A percentile compares a stretch with the other conserved stretches of the same genome.
These are phyloP conservation scores for Pedicia rivosa DNA, from an alignment of 2,888 invertebrate genomes.

Conservation along the genomic window DNA sequence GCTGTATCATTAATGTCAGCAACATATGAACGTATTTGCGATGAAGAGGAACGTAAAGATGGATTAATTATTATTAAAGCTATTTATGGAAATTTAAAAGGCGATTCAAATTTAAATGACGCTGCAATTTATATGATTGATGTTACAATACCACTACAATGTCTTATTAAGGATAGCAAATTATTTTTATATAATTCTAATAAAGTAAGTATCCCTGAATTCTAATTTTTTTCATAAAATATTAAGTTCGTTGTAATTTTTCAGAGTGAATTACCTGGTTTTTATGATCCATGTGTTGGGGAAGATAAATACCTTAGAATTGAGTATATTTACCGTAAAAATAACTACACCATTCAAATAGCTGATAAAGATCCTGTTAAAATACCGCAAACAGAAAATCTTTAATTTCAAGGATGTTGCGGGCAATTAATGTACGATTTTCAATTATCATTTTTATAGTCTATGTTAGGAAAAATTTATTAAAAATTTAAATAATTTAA, in stretches of 20 bases:
- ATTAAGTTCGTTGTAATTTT: constrained; percentile 19
- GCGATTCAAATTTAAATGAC: constrained; percentile 18
- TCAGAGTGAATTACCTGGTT: constrained; percentile 88
- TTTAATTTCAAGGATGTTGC: too few species aligned
- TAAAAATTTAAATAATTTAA: too few species aligned
- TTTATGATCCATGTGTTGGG: constrained; percentile 89
- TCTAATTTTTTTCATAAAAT: not conserved
- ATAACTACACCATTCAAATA: constrained; percentile 61
- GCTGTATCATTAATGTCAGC: constrained; percentile 84
- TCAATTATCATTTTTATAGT: too few species aligned
- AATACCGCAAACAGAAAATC: too few species aligned
- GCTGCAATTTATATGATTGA: constrained; percentile 40
- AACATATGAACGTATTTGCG: constrained; percentile 66
- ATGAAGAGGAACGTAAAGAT: constrained; percentile 63
- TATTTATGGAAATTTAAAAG: constrained; percentile 53
- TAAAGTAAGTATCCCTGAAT: constrained; percentile 49
- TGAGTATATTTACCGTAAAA: constrained; percentile 69
- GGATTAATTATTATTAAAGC: constrained; percentile 80
- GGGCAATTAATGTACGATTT: too few species aligned
- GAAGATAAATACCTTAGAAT: constrained; percentile 79
- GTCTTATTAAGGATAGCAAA: constrained; percentile 82
- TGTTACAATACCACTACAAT: constrained; percentile 89
- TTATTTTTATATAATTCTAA: constrained; percentile 68
- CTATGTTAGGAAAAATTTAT: too few species aligned
- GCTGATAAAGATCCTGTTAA: constrained; percentile 64